Conservation (phyloP, 2,797 vertebrate genomes). For the Rhinatrema bivittatum region DNA sequence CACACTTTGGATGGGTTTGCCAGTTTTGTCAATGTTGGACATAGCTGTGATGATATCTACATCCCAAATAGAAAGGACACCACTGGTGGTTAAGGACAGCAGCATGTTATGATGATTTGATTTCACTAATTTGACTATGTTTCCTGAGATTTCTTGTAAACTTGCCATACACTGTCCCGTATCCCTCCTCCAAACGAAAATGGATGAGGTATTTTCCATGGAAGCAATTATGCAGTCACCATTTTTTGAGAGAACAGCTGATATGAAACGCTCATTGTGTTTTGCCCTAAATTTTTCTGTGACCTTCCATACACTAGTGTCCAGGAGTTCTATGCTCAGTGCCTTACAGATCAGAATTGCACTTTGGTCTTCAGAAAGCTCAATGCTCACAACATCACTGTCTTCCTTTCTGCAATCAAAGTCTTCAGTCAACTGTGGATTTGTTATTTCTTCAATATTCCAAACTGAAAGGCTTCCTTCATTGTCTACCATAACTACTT, state of each 20-base stretch:
- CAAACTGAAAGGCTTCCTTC: slow-evolving; percentile 95
- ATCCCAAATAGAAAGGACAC: slow-evolving; percentile 97
- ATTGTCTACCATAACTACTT: slow-evolving; percentile 97
- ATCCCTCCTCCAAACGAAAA: slow-evolving; percentile 96
- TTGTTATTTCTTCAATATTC: slow-evolving; percentile 90
- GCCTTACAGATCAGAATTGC: slow-evolving; percentile 95
- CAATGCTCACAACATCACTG: slow-evolving; percentile 87
- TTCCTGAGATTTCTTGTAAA: slow-evolving; percentile 94
- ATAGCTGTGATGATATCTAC: slow-evolving; percentile 98
- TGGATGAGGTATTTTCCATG: slow-evolving; percentile 97
- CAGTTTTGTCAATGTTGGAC: slow-evolving; percentile 98
- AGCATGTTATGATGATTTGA: slow-evolving; percentile 93
- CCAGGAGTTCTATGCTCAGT: slow-evolving; percentile 89
- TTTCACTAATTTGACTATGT: slow-evolving; percentile 93
- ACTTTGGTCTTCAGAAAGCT: slow-evolving; percentile 94
- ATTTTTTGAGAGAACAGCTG: slow-evolving; percentile 90
- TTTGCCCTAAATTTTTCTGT: slow-evolving; percentile 97
- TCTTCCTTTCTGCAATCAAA: slow-evolving; percentile 92
- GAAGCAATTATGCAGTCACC: slow-evolving; percentile 95
- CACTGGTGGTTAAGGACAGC: slow-evolving; percentile 90
- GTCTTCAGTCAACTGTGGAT: slow-evolving; percentile 88
- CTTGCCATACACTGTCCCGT: slow-evolving; percentile 97
- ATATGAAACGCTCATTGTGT: slow-evolving; percentile 86
- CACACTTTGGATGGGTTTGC: slow-evolving; percentile 85
- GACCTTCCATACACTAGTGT: slow-evolving; percentile 91